Evolutionary conservation across 2,888 invertebrate genomes (phyloP).

Genomic region (Nowickia ferox): DNA sequence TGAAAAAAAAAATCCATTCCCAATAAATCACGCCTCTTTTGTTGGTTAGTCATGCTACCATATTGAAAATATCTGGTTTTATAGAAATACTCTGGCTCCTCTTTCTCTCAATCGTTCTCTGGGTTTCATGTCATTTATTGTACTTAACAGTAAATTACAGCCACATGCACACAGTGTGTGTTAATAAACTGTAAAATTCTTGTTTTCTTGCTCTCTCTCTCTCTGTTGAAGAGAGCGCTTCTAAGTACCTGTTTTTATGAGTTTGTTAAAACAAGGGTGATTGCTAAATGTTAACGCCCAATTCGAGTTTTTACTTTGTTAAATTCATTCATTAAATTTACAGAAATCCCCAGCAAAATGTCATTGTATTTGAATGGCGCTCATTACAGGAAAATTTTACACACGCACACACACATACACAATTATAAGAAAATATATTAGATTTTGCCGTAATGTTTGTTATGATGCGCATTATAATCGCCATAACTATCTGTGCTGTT

Average conservation of each 20-base stretch:
- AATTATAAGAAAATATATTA: background rate
- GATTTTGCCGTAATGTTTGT: slow-evolving; percentile 20
- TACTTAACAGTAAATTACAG: slow-evolving; percentile 1
- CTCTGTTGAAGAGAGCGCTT: slow-evolving; percentile 18
- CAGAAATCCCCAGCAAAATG: slow-evolving; percentile 45
- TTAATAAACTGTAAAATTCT: background rate
- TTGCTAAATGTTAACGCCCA: slow-evolving; percentile 43
- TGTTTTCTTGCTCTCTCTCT: background rate
- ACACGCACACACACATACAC: slow-evolving; percentile 2
- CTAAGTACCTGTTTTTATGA: slow-evolving; percentile 27
- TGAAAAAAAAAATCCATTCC: slow-evolving; percentile 49
- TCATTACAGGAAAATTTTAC: slow-evolving; percentile 29
- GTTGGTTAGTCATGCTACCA: slow-evolving; percentile 69
- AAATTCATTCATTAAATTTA: slow-evolving; percentile 60
- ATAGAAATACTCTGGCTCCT: slow-evolving; percentile 11
- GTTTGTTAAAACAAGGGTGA: slow-evolving; percentile 27
- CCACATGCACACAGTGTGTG: background rate
- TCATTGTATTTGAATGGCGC: slow-evolving; percentile 46
- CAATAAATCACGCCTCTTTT: slow-evolving; percentile 73
- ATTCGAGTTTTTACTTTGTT: slow-evolving; percentile 2
- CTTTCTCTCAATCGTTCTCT: slow-evolving; percentile 53
- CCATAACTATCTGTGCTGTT: slow-evolving; percentile 51
- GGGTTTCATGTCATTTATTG: background rate
- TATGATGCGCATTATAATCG: slow-evolving; percentile 64
- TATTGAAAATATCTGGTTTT: slow-evolving; percentile 71